These are phyloP conservation scores for Dendroctonus ponderosae DNA, from an alignment of 1,140 invertebrate species.

Conservation along the genomic window DNA sequence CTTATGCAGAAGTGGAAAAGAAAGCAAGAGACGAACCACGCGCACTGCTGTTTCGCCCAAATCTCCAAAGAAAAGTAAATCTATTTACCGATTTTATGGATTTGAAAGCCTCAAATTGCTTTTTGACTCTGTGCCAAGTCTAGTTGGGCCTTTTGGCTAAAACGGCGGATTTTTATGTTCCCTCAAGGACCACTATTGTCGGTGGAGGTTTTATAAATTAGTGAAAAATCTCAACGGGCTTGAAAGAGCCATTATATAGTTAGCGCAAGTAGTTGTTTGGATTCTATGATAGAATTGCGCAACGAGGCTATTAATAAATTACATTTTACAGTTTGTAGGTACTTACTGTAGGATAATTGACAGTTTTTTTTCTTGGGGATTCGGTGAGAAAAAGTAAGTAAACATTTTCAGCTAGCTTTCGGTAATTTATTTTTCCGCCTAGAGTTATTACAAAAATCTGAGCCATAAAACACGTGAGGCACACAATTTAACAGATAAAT, in stretches of 20 bases:
- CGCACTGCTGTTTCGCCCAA: slow-evolving; percentile 17
- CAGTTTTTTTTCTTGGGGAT: too few species aligned
- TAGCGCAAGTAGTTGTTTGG: neutral
- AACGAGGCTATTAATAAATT: too few species aligned
- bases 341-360: too few species aligned
- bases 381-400: too few species aligned
- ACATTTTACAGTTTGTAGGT: too few species aligned
- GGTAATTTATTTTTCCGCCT: too few species aligned
- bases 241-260: slow-evolving; percentile 11
- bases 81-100: slow-evolving; percentile 29
- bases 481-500: too few species aligned
- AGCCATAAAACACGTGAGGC: too few species aligned
- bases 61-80: slow-evolving; percentile 30
- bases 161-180: slow-evolving; percentile 24
- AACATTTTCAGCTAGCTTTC: too few species aligned
- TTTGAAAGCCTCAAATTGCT: slow-evolving; percentile 31
- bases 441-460: too few species aligned
- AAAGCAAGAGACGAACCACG: slow-evolving; percentile 9
- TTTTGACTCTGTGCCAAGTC: slow-evolving; percentile 30
- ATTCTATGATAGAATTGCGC: too few species aligned
- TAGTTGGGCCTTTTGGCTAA: slow-evolving; percentile 12
- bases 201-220: slow-evolving; percentile 23
- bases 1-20: slow-evolving; percentile 10
- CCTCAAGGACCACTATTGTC: neutral
- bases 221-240: slow-evolving; percentile 20